These are phyloP conservation scores for Helarctos malayanus DNA, from an alignment of 2,797 vertebrate genomes.

Conservation along the genomic window DNA sequence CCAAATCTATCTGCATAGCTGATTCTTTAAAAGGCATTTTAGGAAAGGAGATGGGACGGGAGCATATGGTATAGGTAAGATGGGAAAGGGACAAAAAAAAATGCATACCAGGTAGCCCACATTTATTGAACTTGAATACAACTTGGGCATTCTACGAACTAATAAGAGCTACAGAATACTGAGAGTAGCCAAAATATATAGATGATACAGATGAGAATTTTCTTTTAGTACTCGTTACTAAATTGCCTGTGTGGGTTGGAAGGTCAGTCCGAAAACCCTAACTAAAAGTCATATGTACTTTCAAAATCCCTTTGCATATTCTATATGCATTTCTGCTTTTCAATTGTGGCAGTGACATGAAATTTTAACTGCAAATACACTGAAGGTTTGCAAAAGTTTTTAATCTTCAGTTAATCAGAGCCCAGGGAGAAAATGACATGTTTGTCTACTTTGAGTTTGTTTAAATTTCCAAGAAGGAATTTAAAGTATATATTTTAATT, in stretches of 20 bases:
- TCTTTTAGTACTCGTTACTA: background rate
- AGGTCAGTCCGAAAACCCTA: background rate
- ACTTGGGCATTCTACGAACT: background rate
- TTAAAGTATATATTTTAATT: background rate
- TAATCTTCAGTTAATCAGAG: background rate
- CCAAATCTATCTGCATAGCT: background rate
- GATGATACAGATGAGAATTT: background rate
- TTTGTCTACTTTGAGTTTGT: background rate
- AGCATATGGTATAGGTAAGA: background rate
- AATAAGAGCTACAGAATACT: background rate
- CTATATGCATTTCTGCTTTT: background rate
- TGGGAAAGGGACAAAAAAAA: background rate
- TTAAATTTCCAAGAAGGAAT: background rate
- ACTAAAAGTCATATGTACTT: background rate
- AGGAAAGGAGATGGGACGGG: background rate
- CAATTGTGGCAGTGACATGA: background rate
- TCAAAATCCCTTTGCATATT: background rate
- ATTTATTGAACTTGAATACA: background rate
- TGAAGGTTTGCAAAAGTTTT: background rate
- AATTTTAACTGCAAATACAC: background rate
- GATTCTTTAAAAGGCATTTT: background rate
- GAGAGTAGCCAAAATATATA: background rate
- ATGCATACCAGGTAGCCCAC: background rate
- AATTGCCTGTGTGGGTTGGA: background rate
- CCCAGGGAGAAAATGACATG: background rate